phyloP scores from a whole-genome alignment of 2,113 vertebrate genomes.

The Cyanocitta stelleri region DNA sequence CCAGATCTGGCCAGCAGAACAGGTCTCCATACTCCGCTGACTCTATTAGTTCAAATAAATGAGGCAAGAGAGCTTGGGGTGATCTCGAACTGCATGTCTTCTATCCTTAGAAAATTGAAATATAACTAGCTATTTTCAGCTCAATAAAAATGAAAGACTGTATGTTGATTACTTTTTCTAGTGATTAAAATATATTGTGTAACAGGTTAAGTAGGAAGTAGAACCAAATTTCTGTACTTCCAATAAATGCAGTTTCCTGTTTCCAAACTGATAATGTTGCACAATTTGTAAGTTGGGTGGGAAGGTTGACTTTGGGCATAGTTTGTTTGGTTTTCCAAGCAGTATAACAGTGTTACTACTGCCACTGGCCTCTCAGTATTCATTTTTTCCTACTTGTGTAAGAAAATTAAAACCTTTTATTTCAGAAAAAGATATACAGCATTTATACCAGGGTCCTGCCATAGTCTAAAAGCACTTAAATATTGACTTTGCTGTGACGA shows the following conservation, averaged over 20 bases:
- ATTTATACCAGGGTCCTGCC: neutral
- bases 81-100: neutral
- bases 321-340: neutral
- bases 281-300: accelerated
- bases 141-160: neutral
- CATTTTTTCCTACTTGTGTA: neutral
- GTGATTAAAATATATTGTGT: neutral
- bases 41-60: neutral
- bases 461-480: neutral
- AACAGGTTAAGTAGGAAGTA: neutral
- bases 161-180: neutral
- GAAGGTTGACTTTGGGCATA: accelerated
- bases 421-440: neutral
- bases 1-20: neutral
- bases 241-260: neutral
- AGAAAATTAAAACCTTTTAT: neutral
- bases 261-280: neutral
- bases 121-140: neutral
- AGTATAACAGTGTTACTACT: neutral
- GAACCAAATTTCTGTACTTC: neutral
- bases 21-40: neutral
- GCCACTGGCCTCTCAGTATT: neutral
- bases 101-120: neutral
- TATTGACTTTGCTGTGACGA: neutral
- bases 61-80: neutral